These are phyloP conservation scores for Chrysemys picta DNA, from an alignment of 2,113 vertebrate genomes.

Conservation along the genomic window DNA sequence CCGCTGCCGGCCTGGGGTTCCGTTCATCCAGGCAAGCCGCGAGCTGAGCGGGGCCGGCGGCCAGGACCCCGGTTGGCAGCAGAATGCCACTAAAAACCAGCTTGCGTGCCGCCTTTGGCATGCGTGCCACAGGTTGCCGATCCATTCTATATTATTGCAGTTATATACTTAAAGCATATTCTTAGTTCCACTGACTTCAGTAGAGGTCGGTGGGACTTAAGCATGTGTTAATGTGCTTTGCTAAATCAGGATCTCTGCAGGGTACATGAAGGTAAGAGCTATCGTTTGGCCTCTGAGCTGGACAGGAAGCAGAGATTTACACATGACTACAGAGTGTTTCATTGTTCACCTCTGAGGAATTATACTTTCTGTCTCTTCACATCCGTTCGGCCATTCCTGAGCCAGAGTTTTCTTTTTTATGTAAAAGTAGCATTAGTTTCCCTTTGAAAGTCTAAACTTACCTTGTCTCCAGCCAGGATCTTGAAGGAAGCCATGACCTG, in stretches of 20 bases:
- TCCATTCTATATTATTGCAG: neutral
- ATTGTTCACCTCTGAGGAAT: neutral
- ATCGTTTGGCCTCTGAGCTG: neutral
- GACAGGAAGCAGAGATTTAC: neutral
- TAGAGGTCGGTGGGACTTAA: neutral
- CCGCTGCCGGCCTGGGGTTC: too few relatives aligned
- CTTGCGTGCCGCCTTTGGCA: too few relatives aligned
- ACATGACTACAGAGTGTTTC: neutral
- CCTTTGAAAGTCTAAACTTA: conserved; percentile 59
- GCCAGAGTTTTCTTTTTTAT: neutral
- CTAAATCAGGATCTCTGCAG: neutral
- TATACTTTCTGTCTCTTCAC: neutral
- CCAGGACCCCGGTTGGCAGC: too few relatives aligned
- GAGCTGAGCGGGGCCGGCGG: too few relatives aligned
- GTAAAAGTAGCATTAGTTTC: neutral
- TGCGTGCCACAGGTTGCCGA: too few relatives aligned
- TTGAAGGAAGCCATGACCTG: conserved; percentile 99
- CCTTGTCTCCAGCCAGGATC: conserved; percentile 98
- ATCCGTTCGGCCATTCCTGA: neutral
- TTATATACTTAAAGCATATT: neutral
- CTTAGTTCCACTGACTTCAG: neutral
- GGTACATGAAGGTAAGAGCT: neutral
- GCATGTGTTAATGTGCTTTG: neutral
- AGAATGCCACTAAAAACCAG: too few relatives aligned
- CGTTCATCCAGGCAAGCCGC: too few relatives aligned